Evolutionary conservation across 2,113 vertebrate species (phyloP), one percentile per base, ranked within the genome.

Genomic region (Dipodomys merriami): DNA sequence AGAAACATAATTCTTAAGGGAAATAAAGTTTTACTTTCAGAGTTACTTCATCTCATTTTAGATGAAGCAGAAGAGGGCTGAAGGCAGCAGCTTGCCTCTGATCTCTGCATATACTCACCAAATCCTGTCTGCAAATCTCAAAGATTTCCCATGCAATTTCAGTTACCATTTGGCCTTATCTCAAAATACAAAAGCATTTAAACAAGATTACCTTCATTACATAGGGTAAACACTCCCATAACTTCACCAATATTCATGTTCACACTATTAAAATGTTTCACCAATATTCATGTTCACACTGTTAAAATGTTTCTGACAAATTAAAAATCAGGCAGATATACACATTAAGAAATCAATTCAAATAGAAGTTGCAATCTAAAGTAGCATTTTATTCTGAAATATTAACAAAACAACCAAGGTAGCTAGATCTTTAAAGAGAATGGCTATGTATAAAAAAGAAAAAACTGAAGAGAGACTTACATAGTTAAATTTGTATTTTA

Each of bases 361-460:
- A 78, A 68, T 10, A 86, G 35, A 93, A 89, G 25, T 1, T 84
- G 12, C 7, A 69, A 44, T 33, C 3, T 3, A 83, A 80, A 62
- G 11, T 69, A n/a, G 73, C 1, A 9, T 8, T 83, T 67, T 39
- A 11, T 81, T 91, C 33, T 80, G 39, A 35, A 82, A 49, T 39
- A 92, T 27, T 91, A 90, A 49, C 19, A 92, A 73, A 91, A 91
- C 9, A 87, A 19, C 2, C 25, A 79, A 83, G 39, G 13, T 44
- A 23, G 81, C 12, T 0, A 3, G 20, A 19, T 33, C 33, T 82
- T 78, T 93, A 46, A 88, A 76, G 83, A 83, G 44, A 39, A 68
- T 1, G 13, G 22, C 15, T 83, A 71, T 1, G 64, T 4, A 68
- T n/a, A 81, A n/a, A 4, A 83, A 86, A 27, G 6, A 69, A 19